Evolutionary conservation across 1,140 invertebrate genomes (phyloP).

Genomic region (Galleria mellonella): DNA sequence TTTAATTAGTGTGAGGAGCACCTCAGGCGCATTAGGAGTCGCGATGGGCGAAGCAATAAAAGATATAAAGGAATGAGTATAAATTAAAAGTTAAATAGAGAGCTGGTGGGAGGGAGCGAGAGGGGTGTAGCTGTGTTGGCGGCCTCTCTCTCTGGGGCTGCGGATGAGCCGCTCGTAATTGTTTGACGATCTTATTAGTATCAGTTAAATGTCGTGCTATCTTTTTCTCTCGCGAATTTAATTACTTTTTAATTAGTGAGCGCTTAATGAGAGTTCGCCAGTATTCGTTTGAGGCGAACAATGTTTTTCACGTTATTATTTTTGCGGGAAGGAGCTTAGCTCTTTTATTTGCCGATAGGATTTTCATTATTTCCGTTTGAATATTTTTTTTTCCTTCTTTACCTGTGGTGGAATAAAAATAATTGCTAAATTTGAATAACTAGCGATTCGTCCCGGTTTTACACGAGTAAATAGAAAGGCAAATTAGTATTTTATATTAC

Average conservation of each 20-base stretch:
- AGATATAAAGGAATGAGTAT: slow-evolving; percentile 75
- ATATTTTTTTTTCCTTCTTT: too few relatives aligned
- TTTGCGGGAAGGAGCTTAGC: slow-evolving; percentile 2
- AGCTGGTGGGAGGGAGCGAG: slow-evolving; percentile 32
- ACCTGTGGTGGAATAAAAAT: too few relatives aligned
- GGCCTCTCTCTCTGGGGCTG: slow-evolving; percentile 26
- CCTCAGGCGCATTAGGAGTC: slow-evolving; percentile 72
- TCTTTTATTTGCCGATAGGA: not conserved
- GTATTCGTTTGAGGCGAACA: slow-evolving; percentile 33
- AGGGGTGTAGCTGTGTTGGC: slow-evolving; percentile 11
- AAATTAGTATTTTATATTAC: too few relatives aligned
- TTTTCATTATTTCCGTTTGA: too few relatives aligned
- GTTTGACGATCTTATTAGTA: slow-evolving; percentile 75
- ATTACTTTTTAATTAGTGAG: slow-evolving; percentile 68
- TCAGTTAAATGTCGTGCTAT: slow-evolving; percentile 70
- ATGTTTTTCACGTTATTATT: slow-evolving; percentile 19
- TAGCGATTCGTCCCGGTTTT: too few relatives aligned
- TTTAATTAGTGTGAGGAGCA: slow-evolving; percentile 72
- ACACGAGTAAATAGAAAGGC: too few relatives aligned
- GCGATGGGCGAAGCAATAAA: slow-evolving; percentile 73
- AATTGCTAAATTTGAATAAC: too few relatives aligned
- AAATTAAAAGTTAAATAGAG: slow-evolving; percentile 75
- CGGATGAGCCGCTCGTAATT: slow-evolving; percentile 58
- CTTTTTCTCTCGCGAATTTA: slow-evolving; percentile 69
- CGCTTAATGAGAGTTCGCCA: slow-evolving; percentile 57